These are phyloP conservation scores for Pachyuromys duprasi DNA, from an alignment of 2,797 vertebrate genomes.

Conservation along the genomic window DNA sequence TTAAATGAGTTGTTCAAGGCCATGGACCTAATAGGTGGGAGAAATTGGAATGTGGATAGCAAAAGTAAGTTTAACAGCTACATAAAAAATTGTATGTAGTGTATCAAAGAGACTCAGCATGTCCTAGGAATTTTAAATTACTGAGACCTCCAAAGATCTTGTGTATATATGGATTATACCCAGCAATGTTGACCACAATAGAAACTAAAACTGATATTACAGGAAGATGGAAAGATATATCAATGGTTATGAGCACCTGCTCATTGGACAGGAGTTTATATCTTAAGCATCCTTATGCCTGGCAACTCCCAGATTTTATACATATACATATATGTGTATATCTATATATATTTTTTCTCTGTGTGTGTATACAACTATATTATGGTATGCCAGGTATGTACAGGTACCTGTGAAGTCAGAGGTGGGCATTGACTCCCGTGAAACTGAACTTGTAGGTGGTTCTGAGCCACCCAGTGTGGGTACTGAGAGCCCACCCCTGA, in stretches of 20 bases:
- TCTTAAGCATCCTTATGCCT: neutral
- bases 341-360: neutral
- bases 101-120: neutral
- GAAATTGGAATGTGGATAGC: neutral
- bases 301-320: neutral
- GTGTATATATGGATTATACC: neutral
- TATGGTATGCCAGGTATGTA: neutral
- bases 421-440: neutral
- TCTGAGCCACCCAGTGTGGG: neutral
- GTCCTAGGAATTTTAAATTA: neutral
- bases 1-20: neutral
- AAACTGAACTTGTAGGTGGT: neutral
- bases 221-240: neutral
- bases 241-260: neutral
- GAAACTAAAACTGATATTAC: slow-evolving; percentile 23
- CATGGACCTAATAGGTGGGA: neutral
- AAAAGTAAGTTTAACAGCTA: slow-evolving; percentile 14
- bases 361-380: neutral
- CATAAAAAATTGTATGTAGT: neutral
- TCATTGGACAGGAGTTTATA: neutral
- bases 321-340: neutral
- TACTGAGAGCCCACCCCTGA: neutral
- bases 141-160: neutral
- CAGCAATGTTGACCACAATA: neutral
- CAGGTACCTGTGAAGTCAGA: neutral